Evolutionary conservation across 2,888 invertebrate species (phyloP).

Genomic region (Syritta pipiens): DNA sequence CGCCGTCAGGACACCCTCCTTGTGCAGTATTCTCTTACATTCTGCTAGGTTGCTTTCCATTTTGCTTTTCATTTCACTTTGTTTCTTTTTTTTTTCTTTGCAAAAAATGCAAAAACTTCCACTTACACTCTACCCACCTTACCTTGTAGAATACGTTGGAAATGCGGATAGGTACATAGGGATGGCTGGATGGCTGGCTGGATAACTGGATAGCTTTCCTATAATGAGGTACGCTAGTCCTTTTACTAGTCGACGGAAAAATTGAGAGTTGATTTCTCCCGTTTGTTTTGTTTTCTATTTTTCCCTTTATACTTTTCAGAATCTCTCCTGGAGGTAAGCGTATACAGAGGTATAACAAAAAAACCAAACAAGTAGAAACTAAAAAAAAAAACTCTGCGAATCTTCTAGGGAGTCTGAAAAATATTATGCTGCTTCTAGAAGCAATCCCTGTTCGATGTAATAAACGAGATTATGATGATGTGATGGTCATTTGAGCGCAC

Average conservation of each 20-base stretch:
- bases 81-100: no score
- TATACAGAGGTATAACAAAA: neutral
- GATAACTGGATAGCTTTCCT: no score
- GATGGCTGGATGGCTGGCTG: no score
- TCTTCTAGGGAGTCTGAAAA: neutral
- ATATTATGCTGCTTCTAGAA: neutral
- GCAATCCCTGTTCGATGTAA: neutral
- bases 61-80: no score
- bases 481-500: slow-evolving; percentile 28
- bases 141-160: no score
- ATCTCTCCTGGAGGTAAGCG: slow-evolving; percentile 7
- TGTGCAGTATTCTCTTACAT: no score
- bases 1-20: no score
- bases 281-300: neutral
- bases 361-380: neutral
- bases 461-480: slow-evolving; percentile 9
- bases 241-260: slow-evolving; percentile 3
- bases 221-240: no score
- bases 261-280: slow-evolving; percentile 7
- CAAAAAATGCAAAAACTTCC: no score
- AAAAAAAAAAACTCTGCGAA: neutral
- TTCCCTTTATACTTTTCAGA: slow-evolving; percentile 2
- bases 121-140: no score
- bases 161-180: no score
- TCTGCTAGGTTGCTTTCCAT: no score